A percentile compares a stretch with the other conserved stretches of the same genome.
Conservation (phyloP, 2,113 vertebrate species). For the Oxygymnocypris stewartii region DNA sequence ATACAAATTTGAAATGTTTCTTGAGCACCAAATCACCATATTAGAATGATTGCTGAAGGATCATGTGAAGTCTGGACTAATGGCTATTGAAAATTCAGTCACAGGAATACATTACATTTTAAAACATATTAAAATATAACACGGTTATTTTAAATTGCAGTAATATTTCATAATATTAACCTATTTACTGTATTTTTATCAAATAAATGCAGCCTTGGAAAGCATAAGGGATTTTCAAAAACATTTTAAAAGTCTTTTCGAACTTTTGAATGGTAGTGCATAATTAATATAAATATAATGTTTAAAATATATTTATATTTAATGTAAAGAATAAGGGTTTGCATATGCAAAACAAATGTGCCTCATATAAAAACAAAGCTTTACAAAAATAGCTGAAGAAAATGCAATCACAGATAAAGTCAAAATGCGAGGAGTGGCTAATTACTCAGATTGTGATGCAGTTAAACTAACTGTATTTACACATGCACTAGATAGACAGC, state of each 20-base stretch:
- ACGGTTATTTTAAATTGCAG: too few relatives aligned
- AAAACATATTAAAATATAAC: too few relatives aligned
- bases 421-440: not conserved
- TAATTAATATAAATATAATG: not conserved
- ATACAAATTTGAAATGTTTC: too few relatives aligned
- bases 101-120: too few relatives aligned
- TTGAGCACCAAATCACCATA: too few relatives aligned
- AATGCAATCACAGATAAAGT: not conserved
- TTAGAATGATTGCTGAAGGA: too few relatives aligned
- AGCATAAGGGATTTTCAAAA: not conserved
- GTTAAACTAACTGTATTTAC: not conserved
- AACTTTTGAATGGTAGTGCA: not conserved
- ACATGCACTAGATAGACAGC: not conserved
- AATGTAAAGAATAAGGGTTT: not conserved
- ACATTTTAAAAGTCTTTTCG: not conserved
- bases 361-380: not conserved
- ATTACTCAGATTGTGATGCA: conserved; percentile 26
- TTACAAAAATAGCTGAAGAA: not conserved
- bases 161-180: too few relatives aligned
- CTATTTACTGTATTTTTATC: not conserved
- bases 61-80: not conserved
- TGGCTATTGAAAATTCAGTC: not conserved
- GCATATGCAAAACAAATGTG: not conserved
- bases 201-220: not conserved
- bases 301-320: not conserved